Percentiles rank a stretch among this genome's conserved stretches.
Conservation (phyloP, 1,140 invertebrate genomes). For the Pseudachorutes palmiensis region DNA sequence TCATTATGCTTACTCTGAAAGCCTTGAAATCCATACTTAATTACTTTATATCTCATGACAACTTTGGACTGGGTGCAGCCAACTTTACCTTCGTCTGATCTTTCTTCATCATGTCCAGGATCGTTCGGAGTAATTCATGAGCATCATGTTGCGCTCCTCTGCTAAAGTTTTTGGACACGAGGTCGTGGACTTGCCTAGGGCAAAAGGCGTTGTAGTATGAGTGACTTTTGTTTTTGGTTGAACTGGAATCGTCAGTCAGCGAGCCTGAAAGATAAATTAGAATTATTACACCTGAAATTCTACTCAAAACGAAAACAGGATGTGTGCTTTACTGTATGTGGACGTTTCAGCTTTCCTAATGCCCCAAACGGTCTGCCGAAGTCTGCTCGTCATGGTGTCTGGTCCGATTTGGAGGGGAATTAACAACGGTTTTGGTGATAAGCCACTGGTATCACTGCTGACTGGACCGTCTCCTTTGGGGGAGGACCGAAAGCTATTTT, state of each 20-base stretch:
- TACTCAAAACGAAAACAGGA: too few species aligned
- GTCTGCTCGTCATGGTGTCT: conserved; percentile 31
- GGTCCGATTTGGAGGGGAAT: conserved; percentile 25
- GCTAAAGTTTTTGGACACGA: conserved; percentile 63
- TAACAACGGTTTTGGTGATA: conserved; percentile 12
- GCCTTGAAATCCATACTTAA: conserved; percentile 45
- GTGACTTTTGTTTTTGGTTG: conserved; percentile 57
- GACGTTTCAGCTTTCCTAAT: conserved; percentile 2
- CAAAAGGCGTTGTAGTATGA: conserved; percentile 42
- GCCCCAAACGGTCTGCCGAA: conserved; percentile 11
- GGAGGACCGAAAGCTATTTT: too few species aligned
- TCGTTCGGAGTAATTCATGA: conserved; percentile 73
- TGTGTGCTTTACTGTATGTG: conserved; percentile 43
- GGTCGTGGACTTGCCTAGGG: conserved; percentile 45
- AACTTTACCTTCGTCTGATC: conserved; percentile 32
- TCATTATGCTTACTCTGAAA: conserved; percentile 66
- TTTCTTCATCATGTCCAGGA: conserved; percentile 37
- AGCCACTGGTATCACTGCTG: background rate
- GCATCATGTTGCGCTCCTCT: conserved; percentile 94
- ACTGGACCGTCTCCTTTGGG: background rate
- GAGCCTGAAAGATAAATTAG: too few species aligned
- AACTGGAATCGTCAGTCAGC: conserved; percentile 52
- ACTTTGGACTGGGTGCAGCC: conserved; percentile 2
- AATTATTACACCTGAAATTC: too few species aligned
- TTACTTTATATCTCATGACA: background rate